phyloP scores from a whole-genome alignment of 1,140 invertebrate genomes.

The Cardiocondyla obscurior region DNA sequence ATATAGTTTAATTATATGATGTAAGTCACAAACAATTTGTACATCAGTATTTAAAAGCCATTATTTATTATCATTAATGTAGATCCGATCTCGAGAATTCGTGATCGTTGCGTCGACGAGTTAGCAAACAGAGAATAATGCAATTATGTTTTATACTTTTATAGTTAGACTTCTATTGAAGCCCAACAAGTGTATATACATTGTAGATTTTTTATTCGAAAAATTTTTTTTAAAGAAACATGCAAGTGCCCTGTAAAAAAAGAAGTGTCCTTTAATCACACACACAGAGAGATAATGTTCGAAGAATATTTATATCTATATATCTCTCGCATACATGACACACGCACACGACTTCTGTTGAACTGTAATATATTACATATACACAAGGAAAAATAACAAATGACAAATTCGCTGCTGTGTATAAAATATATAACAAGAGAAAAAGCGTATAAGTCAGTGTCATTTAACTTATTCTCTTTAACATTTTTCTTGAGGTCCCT shows the following conservation, averaged over 20 bases:
- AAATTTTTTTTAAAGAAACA: conserved; percentile 31
- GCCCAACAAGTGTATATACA: conserved; percentile 33
- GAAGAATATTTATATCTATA: conserved; percentile 71
- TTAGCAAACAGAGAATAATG: conserved; percentile 55
- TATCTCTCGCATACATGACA: conserved; percentile 50
- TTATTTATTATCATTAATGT: conserved; percentile 82
- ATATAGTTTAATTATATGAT: conserved; percentile 75
- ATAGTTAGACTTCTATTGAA: conserved; percentile 59
- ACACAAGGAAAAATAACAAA: conserved; percentile 65
- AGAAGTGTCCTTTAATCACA: conserved; percentile 39
- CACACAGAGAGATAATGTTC: conserved; percentile 55
- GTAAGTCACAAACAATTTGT: conserved; percentile 78
- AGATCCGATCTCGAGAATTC: conserved; percentile 64
- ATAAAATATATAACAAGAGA: conserved; percentile 67
- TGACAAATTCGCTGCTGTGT: conserved; percentile 59
- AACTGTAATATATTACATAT: conserved; percentile 76
- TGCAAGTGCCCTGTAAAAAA: conserved; percentile 60
- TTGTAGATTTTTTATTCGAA: conserved; percentile 20
- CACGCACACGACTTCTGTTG: conserved; percentile 20
- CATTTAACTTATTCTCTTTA: conserved; percentile 11
- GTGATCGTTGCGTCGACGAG: conserved; percentile 16
- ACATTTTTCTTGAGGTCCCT: neutral
- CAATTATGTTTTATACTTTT: conserved; percentile 82
- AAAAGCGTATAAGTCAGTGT: conserved; percentile 35
- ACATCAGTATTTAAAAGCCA: conserved; percentile 83